Evolutionary conservation across 1,140 invertebrate genomes (phyloP), one percentile per base, ranked within the genome.

Genomic region (Saxidomus purpurata): DNA sequence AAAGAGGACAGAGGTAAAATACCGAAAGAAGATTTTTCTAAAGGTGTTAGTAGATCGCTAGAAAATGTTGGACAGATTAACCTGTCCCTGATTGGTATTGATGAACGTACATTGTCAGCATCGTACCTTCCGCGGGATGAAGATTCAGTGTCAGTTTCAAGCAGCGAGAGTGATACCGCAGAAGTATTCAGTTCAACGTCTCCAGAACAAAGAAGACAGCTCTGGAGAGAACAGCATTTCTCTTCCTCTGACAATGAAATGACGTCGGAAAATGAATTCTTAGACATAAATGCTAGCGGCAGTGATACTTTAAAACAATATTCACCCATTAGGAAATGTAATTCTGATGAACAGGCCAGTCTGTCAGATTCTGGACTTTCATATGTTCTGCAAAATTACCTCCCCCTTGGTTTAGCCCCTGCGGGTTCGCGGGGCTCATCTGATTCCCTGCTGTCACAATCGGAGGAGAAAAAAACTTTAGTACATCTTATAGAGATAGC

Each of bases 41-140:
- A 63, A 47, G 38, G 59, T 31, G 84, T 87, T n/a, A 87, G 84
- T 47, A 47, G 52, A 22, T 88, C 86, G 9, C 61, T 88, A 17
- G 86, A 88, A 67, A 63, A 88, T 88, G 74, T 88, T 13, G 77
- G 86, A 43, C 76, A 88, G 11, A 31, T 79, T 40, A 69, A 40
- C 55, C n/a, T 88, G 52, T 55, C 49, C n/a, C 11, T 88, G 55
- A 0, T 80, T 67, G 86, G 86, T 1, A 0, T 88, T 38, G 17
- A 13, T 9, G 77, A 49, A 22, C 76, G 77, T 28, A 43, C 77
- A 40, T 80, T 61, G 3, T 81, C 86, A 17, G 47, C 47, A 15
- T 71, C 61, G 6, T 40, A 67, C n/a, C 77, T 88, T 28, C n/a
- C 19, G 25, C 25, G 49, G 0, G 77, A 88, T 67, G 86, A 81